Percentiles rank a stretch among this genome's conserved stretches.
Evolutionary conservation across 2,888 invertebrate genomes (phyloP).

Genomic region (Mythimna loreyi): DNA sequence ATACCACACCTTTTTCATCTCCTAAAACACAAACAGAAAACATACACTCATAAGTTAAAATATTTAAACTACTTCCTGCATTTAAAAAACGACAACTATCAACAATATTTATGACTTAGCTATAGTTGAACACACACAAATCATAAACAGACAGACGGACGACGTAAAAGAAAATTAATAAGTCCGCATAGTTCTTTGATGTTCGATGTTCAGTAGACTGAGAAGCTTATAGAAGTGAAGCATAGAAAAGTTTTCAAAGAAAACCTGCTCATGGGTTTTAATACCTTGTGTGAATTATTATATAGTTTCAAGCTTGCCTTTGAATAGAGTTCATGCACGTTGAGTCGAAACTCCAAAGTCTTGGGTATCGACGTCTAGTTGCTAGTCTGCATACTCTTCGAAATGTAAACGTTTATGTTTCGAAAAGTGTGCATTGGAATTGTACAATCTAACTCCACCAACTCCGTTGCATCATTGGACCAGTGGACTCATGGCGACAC

Average conservation of each 20-base stretch:
- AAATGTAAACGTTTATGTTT: too few species aligned
- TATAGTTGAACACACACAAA: conserved; percentile 24
- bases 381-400: too few species aligned
- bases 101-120: conserved; percentile 17
- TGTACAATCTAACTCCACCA: too few species aligned
- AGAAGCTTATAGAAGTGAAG: conserved; percentile 41
- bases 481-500: too few species aligned
- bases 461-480: too few species aligned
- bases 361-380: too few species aligned
- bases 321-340: neutral
- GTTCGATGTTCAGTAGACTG: conserved; percentile 53
- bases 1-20: neutral
- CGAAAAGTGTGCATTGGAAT: too few species aligned
- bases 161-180: conserved; percentile 56
- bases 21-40: neutral
- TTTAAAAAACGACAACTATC: neutral
- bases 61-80: conserved; percentile 6
- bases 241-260: conserved; percentile 47
- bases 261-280: conserved; percentile 27
- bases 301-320: neutral
- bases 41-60: neutral
- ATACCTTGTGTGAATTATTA: conserved; percentile 8
- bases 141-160: conserved; percentile 37
- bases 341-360: too few species aligned
- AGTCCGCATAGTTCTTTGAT: conserved; percentile 56